Evolutionary conservation across 2,888 invertebrate genomes (phyloP), one percentile per base, ranked within the genome.

Genomic region (Dasysyrphus tricinctus): DNA sequence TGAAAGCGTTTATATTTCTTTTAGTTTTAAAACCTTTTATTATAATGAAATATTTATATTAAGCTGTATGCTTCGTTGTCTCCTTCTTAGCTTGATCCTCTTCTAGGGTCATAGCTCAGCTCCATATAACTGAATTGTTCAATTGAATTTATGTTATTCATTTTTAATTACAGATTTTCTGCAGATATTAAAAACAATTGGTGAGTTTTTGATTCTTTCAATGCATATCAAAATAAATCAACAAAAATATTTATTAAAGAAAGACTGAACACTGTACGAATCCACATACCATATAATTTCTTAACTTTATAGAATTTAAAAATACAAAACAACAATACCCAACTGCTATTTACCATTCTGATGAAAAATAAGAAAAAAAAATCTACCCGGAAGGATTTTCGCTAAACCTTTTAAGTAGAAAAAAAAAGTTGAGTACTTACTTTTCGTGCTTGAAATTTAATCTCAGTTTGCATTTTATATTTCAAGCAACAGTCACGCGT

Each of bases 391-490:
- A 70, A 79, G 83, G 79, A 79, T 83, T 75, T 70, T 61, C 39
- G 34, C 32, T 51, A 47, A 83, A 74, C 77, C 78, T 78, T 75
- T 75, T 75, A 65, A 79, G 75, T 72, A 79, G 70, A 19, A 49
- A 11, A 16, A 12, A 63, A 73, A 67, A 11, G 56, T 49, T 79
- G n/a, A n/a, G n/a, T n/a, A 74, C 54, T 6, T 47, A 69, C 44
- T 51, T 83, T 70, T 75, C 79, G 70, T 83, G 79, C 39, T 49
- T 57, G 83, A 78, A 73, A 83, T 74, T 42, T 70, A 70, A 65
- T 78, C 69, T 69, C 47, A 61, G 73, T 78, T 83, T 78, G 74
- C 78, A 74, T 56, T 78, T 63, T 78, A 69, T 78, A 74, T 57
- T 77, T 81, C 59, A 29, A 70, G 24, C 12, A 56, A 44, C 54